Conservation (phyloP, 2,888 invertebrate species). For the Coleophora flavipennella region DNA sequence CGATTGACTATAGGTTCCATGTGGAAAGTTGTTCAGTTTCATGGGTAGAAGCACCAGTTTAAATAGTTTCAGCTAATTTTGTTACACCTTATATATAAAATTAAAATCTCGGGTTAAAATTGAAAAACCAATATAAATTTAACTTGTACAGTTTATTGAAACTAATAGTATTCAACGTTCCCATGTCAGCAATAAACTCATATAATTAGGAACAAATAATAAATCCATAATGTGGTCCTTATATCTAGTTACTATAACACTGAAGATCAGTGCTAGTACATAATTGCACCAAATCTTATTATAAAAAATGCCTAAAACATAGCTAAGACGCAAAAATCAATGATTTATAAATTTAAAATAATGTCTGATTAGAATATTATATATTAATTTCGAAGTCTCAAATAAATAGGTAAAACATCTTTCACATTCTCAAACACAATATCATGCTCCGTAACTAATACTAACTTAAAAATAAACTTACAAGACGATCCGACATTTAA, state of each 20-base stretch:
- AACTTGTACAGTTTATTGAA: conserved; percentile 46
- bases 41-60: too few species aligned
- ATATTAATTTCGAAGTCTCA: conserved; percentile 42
- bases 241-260: conserved; percentile 19
- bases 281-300: conserved; percentile 61
- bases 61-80: too few species aligned
- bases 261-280: conserved; percentile 38
- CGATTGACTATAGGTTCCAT: too few species aligned
- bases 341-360: conserved; percentile 28
- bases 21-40: too few species aligned
- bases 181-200: conserved; percentile 29
- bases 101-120: conserved; percentile 2
- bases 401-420: conserved; percentile 47
- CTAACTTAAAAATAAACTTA: conserved; percentile 30
- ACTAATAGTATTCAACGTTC: conserved; percentile 39
- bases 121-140: conserved; percentile 35
- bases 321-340: conserved; percentile 31
- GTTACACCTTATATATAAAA: background rate
- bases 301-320: conserved; percentile 49
- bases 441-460: conserved; percentile 34
- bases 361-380: conserved; percentile 36
- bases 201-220: conserved; percentile 31
- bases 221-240: conserved; percentile 4
- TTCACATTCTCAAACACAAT: conserved; percentile 16
- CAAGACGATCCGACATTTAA: conserved; percentile 24